Base-by-base conservation (phyloP, 30 jellyfish, hydroid and myxozoan genomes). In the Pelagia noctiluca region DNA sequence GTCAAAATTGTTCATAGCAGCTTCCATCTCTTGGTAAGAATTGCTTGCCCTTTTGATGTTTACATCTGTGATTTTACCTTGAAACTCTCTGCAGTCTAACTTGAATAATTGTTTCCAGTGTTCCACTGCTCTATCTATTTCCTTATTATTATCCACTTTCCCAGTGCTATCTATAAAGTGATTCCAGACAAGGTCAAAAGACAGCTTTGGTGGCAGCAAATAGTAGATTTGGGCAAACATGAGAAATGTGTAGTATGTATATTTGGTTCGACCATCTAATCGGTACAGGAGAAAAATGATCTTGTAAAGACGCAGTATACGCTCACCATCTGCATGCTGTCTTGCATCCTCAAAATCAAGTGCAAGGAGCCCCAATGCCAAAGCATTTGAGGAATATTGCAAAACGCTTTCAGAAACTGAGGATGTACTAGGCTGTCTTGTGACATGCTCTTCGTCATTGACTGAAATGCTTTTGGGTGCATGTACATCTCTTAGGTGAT, bases 21-120 rank as follows among this genome's bases (percentile, higher is more conserved):
- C 77, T 64, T 64, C 77, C 77, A 64, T 64, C 52, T 64, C 77
- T 64, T 64, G 77, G 77, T 64, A 64, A 64, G 77, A 64, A 64
- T n/a, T 64, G 68, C 68, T 52, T 52, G 68, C 68, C 68, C 68
- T 52, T 52, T 52, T 52, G 68, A 52, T 52, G 25, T 30, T 52
- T 52, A 10, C 68, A 52, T 52, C 64, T 22, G 82, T 70, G 12
- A 70, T 22, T 38, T 70, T 70, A 3, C 82, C 82, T 70, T 70
- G 82, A 37, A 70, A 28, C 35, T 70, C 61, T 37, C 50, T 70
- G 82, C 63, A 38, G 38, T 70, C 82, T 29, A 33, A 18, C 50
- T 70, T 70, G 63, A 38, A 35, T 33, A 24, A 70, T 37, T 70
- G 32, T 23, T 70, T 70, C 35, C 82, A 24, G 50, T 70, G 82